Evolutionary conservation across 1,140 invertebrate genomes (phyloP).

Genomic region (Pseudomyrmex pallidus): DNA sequence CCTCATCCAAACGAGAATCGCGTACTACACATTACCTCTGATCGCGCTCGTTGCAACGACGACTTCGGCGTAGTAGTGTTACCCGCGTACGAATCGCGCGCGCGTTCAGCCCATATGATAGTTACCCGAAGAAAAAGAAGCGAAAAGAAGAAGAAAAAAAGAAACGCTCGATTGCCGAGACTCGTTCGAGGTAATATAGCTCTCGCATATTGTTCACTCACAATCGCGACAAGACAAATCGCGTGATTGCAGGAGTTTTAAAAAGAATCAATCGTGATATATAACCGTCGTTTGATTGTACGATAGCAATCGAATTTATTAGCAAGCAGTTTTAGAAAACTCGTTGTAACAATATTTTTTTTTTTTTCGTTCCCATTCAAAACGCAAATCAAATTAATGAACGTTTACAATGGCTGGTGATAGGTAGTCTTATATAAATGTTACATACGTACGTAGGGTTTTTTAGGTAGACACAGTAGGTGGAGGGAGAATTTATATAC

Average conservation of each 20-base stretch:
- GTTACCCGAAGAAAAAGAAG: neutral
- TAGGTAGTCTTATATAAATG: slow-evolving; percentile 57
- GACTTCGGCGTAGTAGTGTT: too few relatives aligned
- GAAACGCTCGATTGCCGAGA: slow-evolving; percentile 12
- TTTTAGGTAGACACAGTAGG: slow-evolving; percentile 71
- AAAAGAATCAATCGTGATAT: slow-evolving; percentile 25
- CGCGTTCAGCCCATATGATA: too few relatives aligned
- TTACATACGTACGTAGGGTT: slow-evolving; percentile 69
- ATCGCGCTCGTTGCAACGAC: too few relatives aligned
- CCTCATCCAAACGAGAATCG: too few relatives aligned
- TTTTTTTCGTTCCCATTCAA: too few relatives aligned
- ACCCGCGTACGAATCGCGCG: too few relatives aligned
- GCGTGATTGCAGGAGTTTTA: neutral
- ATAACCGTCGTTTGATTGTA: neutral
- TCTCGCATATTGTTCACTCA: neutral
- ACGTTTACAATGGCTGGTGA: slow-evolving; percentile 45
- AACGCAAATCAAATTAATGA: slow-evolving; percentile 6
- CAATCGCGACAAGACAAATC: neutral
- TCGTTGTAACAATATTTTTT: neutral
- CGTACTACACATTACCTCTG: too few relatives aligned
- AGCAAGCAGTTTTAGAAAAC: slow-evolving; percentile 15
- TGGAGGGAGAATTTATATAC: slow-evolving; percentile 69
- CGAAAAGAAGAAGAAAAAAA: neutral
- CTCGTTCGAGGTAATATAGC: neutral
- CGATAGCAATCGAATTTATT: slow-evolving; percentile 36